Evolutionary conservation across 2,113 vertebrate species (phyloP).

Genomic region (Alligator mississippiensis): DNA sequence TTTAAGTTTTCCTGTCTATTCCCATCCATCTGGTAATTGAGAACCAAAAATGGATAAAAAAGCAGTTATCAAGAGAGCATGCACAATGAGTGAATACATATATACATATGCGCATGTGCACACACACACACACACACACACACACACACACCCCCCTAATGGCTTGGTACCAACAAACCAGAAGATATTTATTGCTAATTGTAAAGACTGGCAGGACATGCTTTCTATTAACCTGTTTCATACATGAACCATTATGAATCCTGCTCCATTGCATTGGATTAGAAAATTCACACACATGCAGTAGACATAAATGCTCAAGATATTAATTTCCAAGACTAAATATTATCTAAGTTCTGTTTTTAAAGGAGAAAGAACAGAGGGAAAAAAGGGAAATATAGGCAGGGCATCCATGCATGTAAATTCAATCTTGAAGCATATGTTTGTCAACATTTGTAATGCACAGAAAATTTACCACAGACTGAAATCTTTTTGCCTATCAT

Average conservation of each 20-base stretch:
- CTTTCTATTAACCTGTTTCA: background rate
- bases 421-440: background rate
- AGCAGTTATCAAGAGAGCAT: too few species aligned
- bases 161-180: too few species aligned
- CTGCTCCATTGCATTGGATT: background rate
- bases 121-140: too few species aligned
- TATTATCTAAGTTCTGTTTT: background rate
- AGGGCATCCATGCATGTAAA: background rate
- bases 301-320: background rate
- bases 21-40: too few species aligned
- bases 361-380: background rate
- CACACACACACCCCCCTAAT: too few species aligned
- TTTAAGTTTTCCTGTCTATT: too few species aligned
- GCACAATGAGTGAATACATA: too few species aligned
- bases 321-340: background rate
- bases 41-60: too few species aligned
- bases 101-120: too few species aligned
- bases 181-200: background rate
- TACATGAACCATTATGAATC: too few species aligned
- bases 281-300: background rate
- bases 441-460: background rate
- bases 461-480: background rate
- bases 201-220: background rate
- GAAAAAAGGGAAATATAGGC: background rate
- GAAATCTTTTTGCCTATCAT: background rate